Base-by-base conservation (phyloP, 2,797 vertebrate genomes). In the Liparis tanakae region DNA sequence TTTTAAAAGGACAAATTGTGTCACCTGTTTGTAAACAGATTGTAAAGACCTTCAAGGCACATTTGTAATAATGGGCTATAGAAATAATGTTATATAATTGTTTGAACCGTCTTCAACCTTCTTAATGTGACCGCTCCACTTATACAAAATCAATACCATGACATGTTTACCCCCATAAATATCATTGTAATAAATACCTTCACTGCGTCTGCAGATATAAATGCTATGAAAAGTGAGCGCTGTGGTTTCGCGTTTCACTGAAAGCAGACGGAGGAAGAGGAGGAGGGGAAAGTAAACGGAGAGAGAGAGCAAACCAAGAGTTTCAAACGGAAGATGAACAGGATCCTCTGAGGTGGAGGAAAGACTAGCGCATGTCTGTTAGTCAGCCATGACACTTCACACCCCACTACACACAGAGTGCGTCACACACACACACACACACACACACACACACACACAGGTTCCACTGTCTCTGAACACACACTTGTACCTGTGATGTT, bases 241-340 rank as follows among this genome's bases (percentile, higher is more conserved):
- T 55, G 54, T 41, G 48, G 30, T 65, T 55, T 10, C 1, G 17
- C 34, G 48, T 67, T 22, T 53, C 2, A 39, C 51, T 58, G 18
- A 65, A n/a, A 22, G 25, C 14, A 77, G 44, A 59, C 53, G 30
- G 46, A 46, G 41, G 20, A 33, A 33, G 1, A 2, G 25, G 25
- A 30, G 25, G 37, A 60, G 13, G 4, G 67, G 50, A 20, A 10
- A 9, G 9, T 53, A 33, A 63, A 48, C 13, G 1, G 34, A 39
- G 34, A n/a, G n/a, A n/a, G 18, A n/a, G 18, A 55, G 54, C 13
- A 20, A 65, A 44, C 8, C 22, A 7, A 41, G 50, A 62, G 43
- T 64, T 64, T 54, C 25, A 64, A 64, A 9, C 30, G 64, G 33
- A 66, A 56, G 36, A 67, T 13, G 61, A 70, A 18, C 6, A 12